Evolutionary conservation across 2,797 vertebrate genomes (phyloP), one percentile per base, ranked within the genome.

Genomic region (Perdix hodgsoniae): DNA sequence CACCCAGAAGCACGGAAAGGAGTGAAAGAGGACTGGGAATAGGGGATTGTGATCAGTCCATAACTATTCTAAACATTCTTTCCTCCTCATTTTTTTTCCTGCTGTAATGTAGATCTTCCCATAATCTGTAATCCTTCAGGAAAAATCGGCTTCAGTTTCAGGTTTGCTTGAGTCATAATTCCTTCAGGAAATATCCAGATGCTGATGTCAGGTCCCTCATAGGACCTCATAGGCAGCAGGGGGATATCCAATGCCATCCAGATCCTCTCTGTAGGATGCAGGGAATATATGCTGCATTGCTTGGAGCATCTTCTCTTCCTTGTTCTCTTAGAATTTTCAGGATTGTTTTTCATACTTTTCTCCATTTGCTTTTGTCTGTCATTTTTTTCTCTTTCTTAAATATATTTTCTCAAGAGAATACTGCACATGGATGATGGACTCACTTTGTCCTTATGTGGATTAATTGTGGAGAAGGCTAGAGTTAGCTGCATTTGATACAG

Each of bases 141-240:
- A 83, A 79, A 57, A 26, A 57, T 16, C 11, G 69, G 11, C 27
- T 63, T 18, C 23, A 44, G 11, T 17, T 4, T 0, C 0, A 8
- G 14, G 35, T 18, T 26, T 80, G 63, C 0, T 0, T 35, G 26
- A 14, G 24, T 8, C 37, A 27, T 5, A 39, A 11, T 31, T 64
- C 61, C 39, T 42, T 42, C 12, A 10, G 39, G 8, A 64, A 64
- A 64, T 42, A 29, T 31, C 61, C 39, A 42, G 18, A 19, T 42
- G 61, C 12, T 42, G 2, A 2, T 0, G 5, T 26, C 7, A 42
- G 9, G 15, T 56, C 29, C 3, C 33, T 16, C 6, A 21, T 17
- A 7, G 23, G 15, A 24, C 3, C 33, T 16, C 6, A 21, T 17
- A 7, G 23, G 15, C 33, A 52, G 3, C 33, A 65, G n/a, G 27